Evolutionary conservation across 2,888 invertebrate genomes (phyloP), one percentile per base, ranked within the genome.

Genomic region (Andrena bucephala): DNA sequence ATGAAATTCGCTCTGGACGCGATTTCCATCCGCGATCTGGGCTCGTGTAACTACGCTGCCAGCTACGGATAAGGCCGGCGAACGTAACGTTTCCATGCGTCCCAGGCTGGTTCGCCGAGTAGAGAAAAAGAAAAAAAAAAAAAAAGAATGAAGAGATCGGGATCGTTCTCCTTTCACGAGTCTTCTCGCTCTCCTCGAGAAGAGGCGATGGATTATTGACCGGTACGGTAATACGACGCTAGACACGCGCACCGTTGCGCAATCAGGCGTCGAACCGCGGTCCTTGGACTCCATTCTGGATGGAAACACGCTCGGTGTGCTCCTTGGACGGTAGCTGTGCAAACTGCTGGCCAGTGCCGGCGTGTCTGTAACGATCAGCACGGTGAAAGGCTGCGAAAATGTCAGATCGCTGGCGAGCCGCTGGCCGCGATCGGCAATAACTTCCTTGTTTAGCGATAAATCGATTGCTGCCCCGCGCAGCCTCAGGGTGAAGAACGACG

Each of bases 311-410:
- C 42, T 42, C 42, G 42, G 83, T 80, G 85, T 80, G 83, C 77
- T 84, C 62, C 77, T 79, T 72, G 77, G 70, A 84, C 85, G 84
- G 66, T 84, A 84, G 84, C 73, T 65, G 24, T 36, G 79, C 82
- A 59, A 74, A 69, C 54, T 42, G 75, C 68, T 71, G 42, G 36
- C 57, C 57, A 65, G 24, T 54, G 74, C 52, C 42, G 31, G 62
- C 29, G 66, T 66, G 57, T 57, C 63, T 62, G 77, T 69, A 77
- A 74, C 74, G 70, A 77, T 20, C 57, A 57, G 13, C 27, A 65
- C 77, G 84, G 88, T 90, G 90, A 90, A 90, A 90, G 91, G 87
- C 87, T 74, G 78, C 76, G 87, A 90, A 90, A 91, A 90, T 89
- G 85, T 79, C 87, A 91, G 48, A 88, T 90, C 33, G 70, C 70